Evolutionary conservation across 2,888 invertebrate species (phyloP), one percentile per base, ranked within the genome.

Genomic region (Polydrusus tereticollis): DNA sequence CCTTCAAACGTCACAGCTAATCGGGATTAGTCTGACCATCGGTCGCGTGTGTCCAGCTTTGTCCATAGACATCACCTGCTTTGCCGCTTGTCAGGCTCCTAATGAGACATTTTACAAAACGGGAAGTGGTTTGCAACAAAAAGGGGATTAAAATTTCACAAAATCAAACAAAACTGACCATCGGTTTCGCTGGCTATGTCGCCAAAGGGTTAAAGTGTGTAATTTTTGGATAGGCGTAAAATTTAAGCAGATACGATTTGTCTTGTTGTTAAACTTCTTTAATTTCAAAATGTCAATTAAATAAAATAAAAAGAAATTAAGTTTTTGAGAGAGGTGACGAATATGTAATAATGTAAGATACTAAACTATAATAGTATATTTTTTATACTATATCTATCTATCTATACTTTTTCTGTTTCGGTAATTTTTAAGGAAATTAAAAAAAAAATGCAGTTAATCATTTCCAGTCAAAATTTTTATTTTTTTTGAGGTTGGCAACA

Each of bases 11-110:
- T 33, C 52, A 55, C 29, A 18, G 29, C 29, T 55, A 73, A 70
- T 63, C 67, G 69, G 68, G 63, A 63, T 70, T 70, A 70, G 47
- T 45, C 7, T 45, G 69, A 57, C 45, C 64, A 43, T 57, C 57
- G 64, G 57, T 57, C 58, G 69, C 64, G 69, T 64, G 69, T 64
- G 64, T 63, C 58, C 33, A 18, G 45, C 45, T 70, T 57, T 63
- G 57, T 64, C 63, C 38, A 23, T 21, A 14, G 14, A 14, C 64
- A 43, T 69, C 69, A 70, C 69, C 69, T 70, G 69, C 64, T 64
- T 57, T 41, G 43, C 43, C 66, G 66, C 66, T 67, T 67, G 67
- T 67, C 67, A 67, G 43, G 26, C 67, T 21, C 18, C 47, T 67
- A 67, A 67, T 67, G 67, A 59, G 67, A 45, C 58, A 57, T 67